A percentile compares a stretch with the other conserved stretches of the same genome.
Conservation (phyloP, 2,797 vertebrate genomes). For the Eulemur albifrons region DNA sequence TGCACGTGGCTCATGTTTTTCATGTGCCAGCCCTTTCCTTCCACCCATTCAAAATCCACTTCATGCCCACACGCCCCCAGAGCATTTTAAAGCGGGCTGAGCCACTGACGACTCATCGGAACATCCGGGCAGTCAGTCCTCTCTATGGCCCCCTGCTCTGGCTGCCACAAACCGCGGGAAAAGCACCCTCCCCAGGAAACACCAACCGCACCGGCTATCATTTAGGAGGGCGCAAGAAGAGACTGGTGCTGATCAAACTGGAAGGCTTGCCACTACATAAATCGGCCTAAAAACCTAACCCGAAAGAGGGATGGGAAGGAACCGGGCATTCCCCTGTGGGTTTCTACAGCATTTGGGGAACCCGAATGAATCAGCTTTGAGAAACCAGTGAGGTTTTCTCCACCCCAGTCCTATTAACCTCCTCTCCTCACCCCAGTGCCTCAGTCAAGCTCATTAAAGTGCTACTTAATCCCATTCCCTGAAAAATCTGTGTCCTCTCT, state of each 20-base stretch:
- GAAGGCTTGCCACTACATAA: neutral
- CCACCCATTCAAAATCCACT: neutral
- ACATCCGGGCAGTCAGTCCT: neutral
- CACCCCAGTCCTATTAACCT: neutral
- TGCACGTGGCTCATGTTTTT: neutral
- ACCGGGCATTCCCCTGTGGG: neutral
- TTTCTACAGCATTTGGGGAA: neutral
- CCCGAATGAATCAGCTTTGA: constrained; percentile 36
- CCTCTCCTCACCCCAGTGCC: neutral
- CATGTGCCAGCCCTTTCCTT: neutral
- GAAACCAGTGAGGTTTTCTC: neutral
- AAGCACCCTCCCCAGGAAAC: neutral
- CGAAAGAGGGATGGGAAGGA: neutral
- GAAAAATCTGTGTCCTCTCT: neutral
- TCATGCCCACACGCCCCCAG: neutral
- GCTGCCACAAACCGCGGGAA: neutral
- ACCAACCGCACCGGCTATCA: neutral
- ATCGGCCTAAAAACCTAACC: neutral
- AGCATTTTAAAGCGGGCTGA: neutral
- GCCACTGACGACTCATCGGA: rapidly evolving
- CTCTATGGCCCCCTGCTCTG: neutral
- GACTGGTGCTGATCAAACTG: neutral
- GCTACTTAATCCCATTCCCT: neutral
- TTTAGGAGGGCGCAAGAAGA: neutral
- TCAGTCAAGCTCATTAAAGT: neutral